These are phyloP conservation scores for Gymnocheta viridis DNA, from an alignment of 2,888 invertebrate species.

Conservation along the genomic window DNA sequence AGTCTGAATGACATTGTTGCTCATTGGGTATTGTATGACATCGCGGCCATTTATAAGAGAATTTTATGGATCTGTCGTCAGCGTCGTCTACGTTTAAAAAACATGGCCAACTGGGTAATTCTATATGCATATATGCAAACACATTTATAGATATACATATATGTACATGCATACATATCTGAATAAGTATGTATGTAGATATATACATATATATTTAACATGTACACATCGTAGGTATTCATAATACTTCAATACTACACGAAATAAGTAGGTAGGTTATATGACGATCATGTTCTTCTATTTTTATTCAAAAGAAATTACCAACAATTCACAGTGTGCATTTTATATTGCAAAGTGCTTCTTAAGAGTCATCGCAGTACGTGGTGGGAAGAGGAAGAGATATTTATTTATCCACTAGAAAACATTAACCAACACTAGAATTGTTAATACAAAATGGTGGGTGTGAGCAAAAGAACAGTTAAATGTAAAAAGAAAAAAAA, in stretches of 20 bases:
- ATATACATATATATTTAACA: slow-evolving; percentile 4
- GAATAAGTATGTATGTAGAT: not conserved
- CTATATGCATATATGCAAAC: not conserved
- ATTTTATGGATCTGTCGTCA: too few species aligned
- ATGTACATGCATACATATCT: not conserved
- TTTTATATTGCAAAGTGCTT: slow-evolving; percentile 23
- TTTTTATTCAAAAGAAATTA: slow-evolving; percentile 14
- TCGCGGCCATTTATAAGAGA: too few species aligned
- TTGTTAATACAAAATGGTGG: slow-evolving; percentile 8
- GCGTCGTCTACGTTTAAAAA: not conserved
- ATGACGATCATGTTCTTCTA: not conserved
- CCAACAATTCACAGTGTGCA: slow-evolving; percentile 22
- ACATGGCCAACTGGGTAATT: not conserved
- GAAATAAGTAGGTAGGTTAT: too few species aligned
- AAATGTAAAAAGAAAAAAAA: slow-evolving; percentile 6
- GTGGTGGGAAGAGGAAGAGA: not conserved
- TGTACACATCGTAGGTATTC: not conserved
- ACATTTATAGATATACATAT: too few species aligned
- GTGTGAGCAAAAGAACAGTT: not conserved
- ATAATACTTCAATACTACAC: not conserved
- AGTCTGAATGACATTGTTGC: too few species aligned
- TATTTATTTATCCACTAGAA: slow-evolving; percentile 13
- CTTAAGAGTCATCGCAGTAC: not conserved
- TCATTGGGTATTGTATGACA: too few species aligned
- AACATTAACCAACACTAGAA: slow-evolving; percentile 9